Evolutionary conservation across 2,888 invertebrate genomes (phyloP).

Genomic region (Cacoxenus indagator): DNA sequence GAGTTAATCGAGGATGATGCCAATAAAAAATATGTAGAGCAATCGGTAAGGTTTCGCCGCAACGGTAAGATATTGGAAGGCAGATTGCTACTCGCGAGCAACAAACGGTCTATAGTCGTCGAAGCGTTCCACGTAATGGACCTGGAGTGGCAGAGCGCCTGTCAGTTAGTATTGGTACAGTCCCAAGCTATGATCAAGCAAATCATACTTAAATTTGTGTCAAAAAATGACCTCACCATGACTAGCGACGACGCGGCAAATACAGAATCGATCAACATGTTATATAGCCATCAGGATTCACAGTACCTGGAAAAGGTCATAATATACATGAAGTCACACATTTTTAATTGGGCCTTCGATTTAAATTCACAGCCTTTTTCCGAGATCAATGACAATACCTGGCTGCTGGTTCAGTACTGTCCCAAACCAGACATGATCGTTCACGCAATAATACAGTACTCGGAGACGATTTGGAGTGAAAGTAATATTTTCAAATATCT

Average conservation of each 20-base stretch:
- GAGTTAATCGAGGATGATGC: conserved; percentile 53
- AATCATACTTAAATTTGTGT: conserved; percentile 46
- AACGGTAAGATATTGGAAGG: conserved; percentile 47
- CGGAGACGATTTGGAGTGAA: conserved; percentile 49
- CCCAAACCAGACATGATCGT: conserved; percentile 45
- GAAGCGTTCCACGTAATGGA: conserved; percentile 40
- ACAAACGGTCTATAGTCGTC: conserved; percentile 50
- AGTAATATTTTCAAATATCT: conserved; percentile 55
- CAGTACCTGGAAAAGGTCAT: conserved; percentile 48
- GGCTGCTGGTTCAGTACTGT: conserved; percentile 60
- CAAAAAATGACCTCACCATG: conserved; percentile 39
- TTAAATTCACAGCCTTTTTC: neutral
- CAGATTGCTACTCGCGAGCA: conserved; percentile 52
- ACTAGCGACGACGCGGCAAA: conserved; percentile 34
- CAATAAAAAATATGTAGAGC: conserved; percentile 50
- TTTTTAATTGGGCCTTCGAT: conserved; percentile 48
- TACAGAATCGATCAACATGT: conserved; percentile 36
- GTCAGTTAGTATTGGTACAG: conserved; percentile 45
- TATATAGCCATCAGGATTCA: conserved; percentile 44
- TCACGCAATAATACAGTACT: conserved; percentile 48
- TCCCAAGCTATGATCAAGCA: conserved; percentile 40
- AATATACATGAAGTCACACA: conserved; percentile 46
- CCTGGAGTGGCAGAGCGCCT: conserved; percentile 32
- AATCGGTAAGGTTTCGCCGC: conserved; percentile 48
- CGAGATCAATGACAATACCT: conserved; percentile 42